These are phyloP conservation scores for Harpagoxenus sublaevis DNA, from an alignment of 2,888 invertebrate genomes.

Conservation along the genomic window DNA sequence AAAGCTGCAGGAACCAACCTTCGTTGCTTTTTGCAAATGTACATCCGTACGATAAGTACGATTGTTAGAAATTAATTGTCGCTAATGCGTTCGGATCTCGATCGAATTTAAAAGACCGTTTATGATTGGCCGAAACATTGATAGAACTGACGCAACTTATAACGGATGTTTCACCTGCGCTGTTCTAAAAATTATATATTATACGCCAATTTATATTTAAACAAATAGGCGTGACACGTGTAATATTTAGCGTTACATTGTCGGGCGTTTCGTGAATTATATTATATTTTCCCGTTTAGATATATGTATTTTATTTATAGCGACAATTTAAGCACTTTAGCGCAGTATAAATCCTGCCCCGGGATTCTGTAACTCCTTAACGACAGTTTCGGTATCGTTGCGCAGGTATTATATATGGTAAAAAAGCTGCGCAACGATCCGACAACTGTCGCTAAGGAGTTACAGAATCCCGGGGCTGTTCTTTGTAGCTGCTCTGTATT, in stretches of 20 bases:
- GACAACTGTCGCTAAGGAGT: no score
- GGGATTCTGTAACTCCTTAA: no score
- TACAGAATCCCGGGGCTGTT: no score
- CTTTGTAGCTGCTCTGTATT: background rate
- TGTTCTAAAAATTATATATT: background rate
- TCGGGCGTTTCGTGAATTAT: background rate
- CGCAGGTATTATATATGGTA: no score
- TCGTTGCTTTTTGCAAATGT: background rate
- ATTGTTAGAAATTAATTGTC: background rate
- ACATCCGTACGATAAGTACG: background rate
- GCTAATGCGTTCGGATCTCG: background rate
- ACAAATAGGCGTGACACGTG: background rate
- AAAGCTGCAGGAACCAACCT: background rate
- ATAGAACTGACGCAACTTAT: no score
- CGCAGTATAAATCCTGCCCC: background rate
- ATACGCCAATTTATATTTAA: background rate
- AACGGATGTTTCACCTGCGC: background rate
- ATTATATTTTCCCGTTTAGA: background rate
- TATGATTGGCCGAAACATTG: slow-evolving; percentile 7
- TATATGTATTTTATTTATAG: background rate
- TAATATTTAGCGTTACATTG: background rate
- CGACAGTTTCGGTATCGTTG: no score
- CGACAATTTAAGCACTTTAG: background rate
- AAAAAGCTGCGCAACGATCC: no score
- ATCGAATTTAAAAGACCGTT: background rate